Evolutionary conservation across 2,113 vertebrate genomes (phyloP), one percentile per base, ranked within the genome.

Genomic region (Zosterops pallidus): DNA sequence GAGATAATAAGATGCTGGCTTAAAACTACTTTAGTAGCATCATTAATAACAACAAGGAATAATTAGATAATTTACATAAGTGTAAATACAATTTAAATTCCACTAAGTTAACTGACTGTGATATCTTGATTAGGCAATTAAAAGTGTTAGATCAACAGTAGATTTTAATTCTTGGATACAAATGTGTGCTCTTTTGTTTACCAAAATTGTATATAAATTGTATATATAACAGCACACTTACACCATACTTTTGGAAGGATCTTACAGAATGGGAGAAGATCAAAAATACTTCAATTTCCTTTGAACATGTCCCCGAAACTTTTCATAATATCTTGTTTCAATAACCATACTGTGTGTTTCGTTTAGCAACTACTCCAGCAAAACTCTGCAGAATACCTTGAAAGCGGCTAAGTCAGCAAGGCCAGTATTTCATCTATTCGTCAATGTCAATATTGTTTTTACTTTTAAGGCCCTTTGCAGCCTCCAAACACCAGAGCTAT

Each of bases 341-440:
- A 39, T 37, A 89, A 85, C 52, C 62, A 62, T 53, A 50, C 65
- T 41, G 24, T 57, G 29, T 68, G 62, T 63, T 97, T 52, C 5
- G 19, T 52, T 71, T 70, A 90, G 59, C 77, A 70, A 31, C 67
- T 85, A 63, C 62, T 89, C 46, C 24, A 91, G 65, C 33, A 94
- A 94, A 78, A 70, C 64, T 90, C 91, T 93, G 84, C 42, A 93
- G 83, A 95, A 90, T 94, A 96, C 84, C 95, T 95, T 90, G 87
- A 92, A 96, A 96, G 95, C 50, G 95, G 72, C 25, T 11, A 90
- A 93, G 84, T 94, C 92, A 96, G 93, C 74, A 95, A 92, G 78
- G 85, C 68, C 60, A 82, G 47, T 63, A 72, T 84, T 97, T 94
- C 55, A 84, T 94, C 65, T 92, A 64, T 87, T 92, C 2, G 2